phyloP scores from a whole-genome alignment of 2,888 invertebrate species.

The Lepetodrilus schrolli region DNA sequence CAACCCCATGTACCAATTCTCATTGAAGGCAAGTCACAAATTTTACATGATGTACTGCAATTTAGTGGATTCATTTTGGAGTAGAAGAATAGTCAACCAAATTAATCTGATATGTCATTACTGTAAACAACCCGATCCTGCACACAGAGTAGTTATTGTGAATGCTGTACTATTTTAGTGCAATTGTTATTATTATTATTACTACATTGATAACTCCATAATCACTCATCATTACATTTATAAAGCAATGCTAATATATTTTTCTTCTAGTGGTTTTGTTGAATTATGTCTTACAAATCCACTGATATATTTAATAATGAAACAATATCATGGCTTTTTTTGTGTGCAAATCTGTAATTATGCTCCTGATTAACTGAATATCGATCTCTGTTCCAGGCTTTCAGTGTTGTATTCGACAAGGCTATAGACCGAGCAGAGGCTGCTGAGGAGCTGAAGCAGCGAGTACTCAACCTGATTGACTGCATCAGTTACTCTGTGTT shows the following conservation, averaged over 20 bases:
- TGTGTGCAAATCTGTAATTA: background rate
- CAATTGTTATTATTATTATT: background rate
- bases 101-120: background rate
- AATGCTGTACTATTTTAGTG: background rate
- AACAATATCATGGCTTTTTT: too few species aligned
- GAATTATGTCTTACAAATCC: too few species aligned
- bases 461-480: slow-evolving; percentile 93
- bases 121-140: background rate
- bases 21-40: slow-evolving; percentile 87
- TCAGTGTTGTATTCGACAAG: slow-evolving; percentile 97
- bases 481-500: slow-evolving; percentile 95
- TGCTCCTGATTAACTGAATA: background rate
- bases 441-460: slow-evolving; percentile 84
- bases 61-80: too few species aligned
- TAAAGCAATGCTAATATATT: too few species aligned
- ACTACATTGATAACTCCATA: too few species aligned
- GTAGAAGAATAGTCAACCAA: too few species aligned
- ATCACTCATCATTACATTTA: too few species aligned
- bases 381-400: slow-evolving; percentile 81
- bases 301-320: too few species aligned
- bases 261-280: too few species aligned
- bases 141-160: background rate
- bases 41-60: too few species aligned
- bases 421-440: slow-evolving; percentile 92
- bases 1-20: slow-evolving; percentile 97